phyloP scores from a whole-genome alignment of 2,888 invertebrate species.

The Ischnus inquisitorius region DNA sequence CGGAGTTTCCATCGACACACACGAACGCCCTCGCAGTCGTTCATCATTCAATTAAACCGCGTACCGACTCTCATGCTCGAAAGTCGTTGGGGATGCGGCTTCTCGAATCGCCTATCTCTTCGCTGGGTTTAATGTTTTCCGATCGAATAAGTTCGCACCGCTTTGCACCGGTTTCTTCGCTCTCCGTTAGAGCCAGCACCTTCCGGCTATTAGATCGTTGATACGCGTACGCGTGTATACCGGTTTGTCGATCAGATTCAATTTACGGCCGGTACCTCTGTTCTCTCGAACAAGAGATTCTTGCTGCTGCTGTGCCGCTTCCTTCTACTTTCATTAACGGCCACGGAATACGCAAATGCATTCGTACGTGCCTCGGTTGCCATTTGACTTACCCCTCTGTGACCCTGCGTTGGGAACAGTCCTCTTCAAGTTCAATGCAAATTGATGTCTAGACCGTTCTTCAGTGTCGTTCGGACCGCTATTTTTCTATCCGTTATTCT shows the following conservation, averaged over 20 bases:
- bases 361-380: not conserved
- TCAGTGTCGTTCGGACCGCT: not conserved
- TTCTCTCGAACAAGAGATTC: conserved; percentile 15
- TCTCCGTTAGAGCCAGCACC: conserved; percentile 24
- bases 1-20: conserved; percentile 40
- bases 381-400: not conserved
- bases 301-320: conserved; percentile 22
- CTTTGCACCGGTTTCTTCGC: conserved; percentile 51
- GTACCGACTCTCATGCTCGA: conserved; percentile 44
- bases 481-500: no score
- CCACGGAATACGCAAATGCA: not conserved
- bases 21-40: conserved; percentile 60
- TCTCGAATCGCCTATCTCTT: conserved; percentile 36
- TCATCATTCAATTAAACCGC: conserved; percentile 67
- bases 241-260: conserved; percentile 50
- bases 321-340: conserved; percentile 5
- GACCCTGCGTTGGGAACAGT: not conserved
- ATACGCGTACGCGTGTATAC: not conserved
- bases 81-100: conserved; percentile 48
- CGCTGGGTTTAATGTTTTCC: conserved; percentile 55
- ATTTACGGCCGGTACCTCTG: conserved; percentile 21
- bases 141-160: conserved; percentile 58
- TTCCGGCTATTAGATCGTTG: conserved; percentile 54
- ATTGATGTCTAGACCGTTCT: conserved; percentile 24
- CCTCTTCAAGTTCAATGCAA: conserved; percentile 36